Evolutionary conservation across 2,888 invertebrate genomes (phyloP), one percentile per base, ranked within the genome.

Genomic region (Agrilus biguttatus): DNA sequence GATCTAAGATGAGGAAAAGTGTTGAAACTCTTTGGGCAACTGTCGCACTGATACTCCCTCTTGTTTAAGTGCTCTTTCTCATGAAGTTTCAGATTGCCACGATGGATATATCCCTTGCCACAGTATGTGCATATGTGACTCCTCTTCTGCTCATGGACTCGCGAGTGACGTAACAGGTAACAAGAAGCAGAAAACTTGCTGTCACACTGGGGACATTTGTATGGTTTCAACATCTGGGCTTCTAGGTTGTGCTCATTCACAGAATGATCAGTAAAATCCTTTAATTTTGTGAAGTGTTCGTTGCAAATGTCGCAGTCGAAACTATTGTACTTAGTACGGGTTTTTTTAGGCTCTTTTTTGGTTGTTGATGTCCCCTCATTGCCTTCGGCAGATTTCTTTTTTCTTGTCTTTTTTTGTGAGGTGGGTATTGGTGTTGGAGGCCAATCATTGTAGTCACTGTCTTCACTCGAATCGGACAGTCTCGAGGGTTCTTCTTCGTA

Each of bases 81-180:
- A 12, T 43, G 43, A n/a, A 36, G 35, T 5, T 23, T 19, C 28
- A 43, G 12, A n/a, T 43, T 36, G 8, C 39, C 39, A n/a, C 39
- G 13, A 7, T 39, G 39, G 13, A 35, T 43, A 8, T 39, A 43
- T 10, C 36, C 39, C 19, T 39, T 39, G 21, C 36, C 43, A 19
- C 43, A 43, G 35, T 37, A 39, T 3, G 33, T 14, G 39, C 43
- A 43, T 7, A 36, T 36, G 34, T 43, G 36, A 8, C 39, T 39
- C 28, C 43, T 14, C 3, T 43, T 36, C 13, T n/a, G 13, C 2
- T 14, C 19, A 44, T 61, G 61, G 42, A 58, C 58, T 28, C 55
- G 48, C 40, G 50, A 55, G 44, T 61, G 61, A 39, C 57, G 57
- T 14, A 54, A 50, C 12, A 61, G 43, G 41, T 57, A 54, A 12